Evolutionary conservation across 2,888 invertebrate genomes (phyloP).

Genomic region (Melikaiella ostensackeni): DNA sequence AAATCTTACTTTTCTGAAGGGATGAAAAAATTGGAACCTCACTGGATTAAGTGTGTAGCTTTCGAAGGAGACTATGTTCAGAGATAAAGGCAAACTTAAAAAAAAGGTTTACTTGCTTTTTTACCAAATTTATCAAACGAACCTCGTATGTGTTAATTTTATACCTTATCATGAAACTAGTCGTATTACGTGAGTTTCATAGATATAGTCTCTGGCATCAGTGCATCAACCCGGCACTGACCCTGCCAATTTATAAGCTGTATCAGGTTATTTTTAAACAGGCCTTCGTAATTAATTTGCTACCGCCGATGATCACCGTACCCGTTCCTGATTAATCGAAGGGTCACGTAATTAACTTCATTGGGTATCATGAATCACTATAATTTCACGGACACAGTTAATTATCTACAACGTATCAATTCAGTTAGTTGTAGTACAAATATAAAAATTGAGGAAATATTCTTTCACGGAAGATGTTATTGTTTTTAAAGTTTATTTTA

Average conservation of each 20-base stretch:
- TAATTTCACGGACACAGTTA: slow-evolving; percentile 16
- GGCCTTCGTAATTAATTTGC: slow-evolving; percentile 35
- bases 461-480: background rate
- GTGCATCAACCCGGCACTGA: slow-evolving; percentile 45
- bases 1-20: too few species aligned
- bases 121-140: too few species aligned
- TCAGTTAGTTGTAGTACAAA: background rate
- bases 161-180: background rate
- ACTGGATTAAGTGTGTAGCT: too few species aligned
- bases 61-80: too few species aligned
- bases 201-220: background rate
- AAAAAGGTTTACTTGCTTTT: too few species aligned
- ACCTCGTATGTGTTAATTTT: too few species aligned
- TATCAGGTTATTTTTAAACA: slow-evolving; percentile 35
- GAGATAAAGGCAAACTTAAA: too few species aligned
- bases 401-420: slow-evolving; percentile 11
- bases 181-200: too few species aligned
- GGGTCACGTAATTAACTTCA: slow-evolving; percentile 29
- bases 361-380: slow-evolving; percentile 24
- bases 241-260: slow-evolving; percentile 39
- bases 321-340: slow-evolving; percentile 28
- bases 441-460: background rate
- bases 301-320: slow-evolving; percentile 27
- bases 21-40: too few species aligned
- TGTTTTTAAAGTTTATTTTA: too few species aligned